phyloP scores from a whole-genome alignment of 2,888 invertebrate species.

The Bellardia pandia region DNA sequence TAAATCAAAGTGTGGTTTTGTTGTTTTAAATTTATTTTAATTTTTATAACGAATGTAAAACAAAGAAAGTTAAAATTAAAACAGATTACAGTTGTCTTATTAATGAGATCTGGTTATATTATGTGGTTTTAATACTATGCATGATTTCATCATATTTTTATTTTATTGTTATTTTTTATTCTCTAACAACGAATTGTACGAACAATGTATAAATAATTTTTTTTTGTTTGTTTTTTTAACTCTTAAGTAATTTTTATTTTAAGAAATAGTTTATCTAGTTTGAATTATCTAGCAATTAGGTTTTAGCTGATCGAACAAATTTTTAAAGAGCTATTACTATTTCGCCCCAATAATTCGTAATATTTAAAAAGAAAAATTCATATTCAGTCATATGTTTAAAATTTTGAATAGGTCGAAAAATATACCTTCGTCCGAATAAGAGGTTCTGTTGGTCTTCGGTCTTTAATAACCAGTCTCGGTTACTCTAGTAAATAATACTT shows the following conservation, averaged over 20 bases:
- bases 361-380: too few relatives aligned
- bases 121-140: slow-evolving; percentile 40
- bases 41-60: slow-evolving; percentile 8
- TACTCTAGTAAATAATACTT: too few relatives aligned
- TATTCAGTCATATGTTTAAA: too few relatives aligned
- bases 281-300: neutral
- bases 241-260: slow-evolving; percentile 12
- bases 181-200: neutral
- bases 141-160: slow-evolving; percentile 38
- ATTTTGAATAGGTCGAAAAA: too few relatives aligned
- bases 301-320: too few relatives aligned
- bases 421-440: too few relatives aligned
- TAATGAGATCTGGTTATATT: slow-evolving; percentile 41
- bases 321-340: too few relatives aligned
- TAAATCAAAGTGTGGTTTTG: slow-evolving; percentile 38
- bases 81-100: slow-evolving; percentile 27
- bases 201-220: neutral
- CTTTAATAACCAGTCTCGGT: too few relatives aligned
- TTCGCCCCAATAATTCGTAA: too few relatives aligned
- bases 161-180: slow-evolving; percentile 5
- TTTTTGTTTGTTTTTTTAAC: neutral
- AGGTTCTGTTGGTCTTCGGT: too few relatives aligned
- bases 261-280: slow-evolving; percentile 1
- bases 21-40: slow-evolving; percentile 5
- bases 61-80: slow-evolving; percentile 56